These are phyloP conservation scores for Pipistrellus pipistrellus DNA, from an alignment of 2,797 vertebrate species.

Conservation along the genomic window DNA sequence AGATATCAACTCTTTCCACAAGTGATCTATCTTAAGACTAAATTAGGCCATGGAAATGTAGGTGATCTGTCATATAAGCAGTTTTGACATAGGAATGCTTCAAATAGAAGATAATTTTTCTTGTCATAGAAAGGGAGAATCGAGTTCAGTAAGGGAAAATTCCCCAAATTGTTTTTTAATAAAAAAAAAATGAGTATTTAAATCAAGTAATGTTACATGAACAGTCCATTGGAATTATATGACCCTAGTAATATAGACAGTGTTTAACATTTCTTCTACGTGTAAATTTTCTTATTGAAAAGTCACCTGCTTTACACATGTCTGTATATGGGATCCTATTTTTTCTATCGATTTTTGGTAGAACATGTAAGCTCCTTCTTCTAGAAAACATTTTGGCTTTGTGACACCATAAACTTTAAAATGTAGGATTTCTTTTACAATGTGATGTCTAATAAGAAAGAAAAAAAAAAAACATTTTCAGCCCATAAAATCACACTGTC, in stretches of 20 bases:
- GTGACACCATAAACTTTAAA: constrained; percentile 50
- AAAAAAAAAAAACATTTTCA: not conserved
- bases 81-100: constrained; percentile 64
- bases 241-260: constrained; percentile 18
- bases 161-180: constrained; percentile 46
- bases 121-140: constrained; percentile 56
- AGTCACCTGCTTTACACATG: constrained; percentile 49
- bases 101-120: constrained; percentile 68
- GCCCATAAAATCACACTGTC: not conserved
- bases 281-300: constrained; percentile 41
- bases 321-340: not conserved
- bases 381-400: constrained; percentile 48
- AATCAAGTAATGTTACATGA: constrained; percentile 47
- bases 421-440: constrained; percentile 48
- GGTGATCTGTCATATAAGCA: constrained; percentile 59
- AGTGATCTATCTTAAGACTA: constrained; percentile 58
- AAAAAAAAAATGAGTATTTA: constrained; percentile 38
- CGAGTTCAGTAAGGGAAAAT: constrained; percentile 45
- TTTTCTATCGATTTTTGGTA: constrained; percentile 50
- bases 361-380: constrained; percentile 54
- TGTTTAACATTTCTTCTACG: constrained; percentile 26
- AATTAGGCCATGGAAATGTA: constrained; percentile 58
- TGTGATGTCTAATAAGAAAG: constrained; percentile 9
- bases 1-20: constrained; percentile 48
- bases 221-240: not conserved